These are phyloP conservation scores for Pseudanteris insignis DNA, from an alignment of 2,888 invertebrate species.

Conservation along the genomic window DNA sequence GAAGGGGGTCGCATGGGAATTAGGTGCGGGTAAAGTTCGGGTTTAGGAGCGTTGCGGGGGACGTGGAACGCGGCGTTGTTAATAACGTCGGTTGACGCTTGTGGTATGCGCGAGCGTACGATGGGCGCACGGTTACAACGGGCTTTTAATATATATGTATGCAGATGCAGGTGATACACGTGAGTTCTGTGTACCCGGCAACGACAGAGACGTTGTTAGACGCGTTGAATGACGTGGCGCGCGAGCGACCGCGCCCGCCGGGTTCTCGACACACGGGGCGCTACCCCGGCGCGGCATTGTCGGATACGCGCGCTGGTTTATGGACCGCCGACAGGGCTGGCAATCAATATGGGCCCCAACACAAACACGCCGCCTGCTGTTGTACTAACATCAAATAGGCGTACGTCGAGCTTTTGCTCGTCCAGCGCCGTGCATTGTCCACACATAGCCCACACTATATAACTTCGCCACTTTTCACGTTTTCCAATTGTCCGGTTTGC, in stretches of 20 bases:
- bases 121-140: constrained; percentile 36
- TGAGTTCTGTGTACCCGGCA: constrained; percentile 26
- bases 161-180: constrained; percentile 40
- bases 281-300: no score
- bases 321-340: constrained; percentile 63
- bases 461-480: no score
- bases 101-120: constrained; percentile 48
- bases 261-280: no score
- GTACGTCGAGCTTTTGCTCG: constrained; percentile 63
- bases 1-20: constrained; percentile 37
- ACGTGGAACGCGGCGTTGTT: constrained; percentile 63
- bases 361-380: constrained; percentile 66
- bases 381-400: constrained; percentile 68
- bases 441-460: no score
- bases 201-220: constrained; percentile 25
- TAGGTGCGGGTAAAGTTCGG: constrained; percentile 52
- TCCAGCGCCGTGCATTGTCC: constrained; percentile 56
- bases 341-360: constrained; percentile 67
- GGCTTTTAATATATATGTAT: constrained; percentile 44
- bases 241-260: constrained; percentile 31
- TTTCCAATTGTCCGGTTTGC: no score
- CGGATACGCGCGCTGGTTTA: constrained; percentile 55
- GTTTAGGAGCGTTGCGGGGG: constrained; percentile 58
- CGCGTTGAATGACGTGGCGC: constrained; percentile 10
- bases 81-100: constrained; percentile 62